A percentile compares a stretch with the other conserved stretches of the same genome.
Evolutionary conservation across 2,113 vertebrate species (phyloP).

Genomic region (Chloropsis cyanopogon): DNA sequence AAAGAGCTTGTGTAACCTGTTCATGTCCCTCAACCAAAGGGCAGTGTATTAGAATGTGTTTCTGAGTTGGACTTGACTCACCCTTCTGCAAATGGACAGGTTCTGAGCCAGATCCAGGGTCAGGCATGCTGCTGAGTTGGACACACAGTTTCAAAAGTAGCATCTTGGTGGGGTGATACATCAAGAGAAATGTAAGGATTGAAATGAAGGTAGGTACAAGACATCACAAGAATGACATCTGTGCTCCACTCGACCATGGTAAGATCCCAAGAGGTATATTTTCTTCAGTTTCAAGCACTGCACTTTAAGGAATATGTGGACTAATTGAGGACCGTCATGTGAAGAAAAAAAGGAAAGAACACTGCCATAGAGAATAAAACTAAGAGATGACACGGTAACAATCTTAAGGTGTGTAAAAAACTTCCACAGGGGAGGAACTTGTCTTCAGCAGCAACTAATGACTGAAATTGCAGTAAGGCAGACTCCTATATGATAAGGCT

Average conservation of each 20-base stretch:
- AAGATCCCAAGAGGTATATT: not conserved
- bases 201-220: not conserved
- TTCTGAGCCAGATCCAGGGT: not conserved
- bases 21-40: not conserved
- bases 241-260: not conserved
- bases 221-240: not conserved
- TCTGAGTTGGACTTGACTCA: not conserved
- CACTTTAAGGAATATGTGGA: not conserved
- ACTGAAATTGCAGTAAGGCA: not conserved
- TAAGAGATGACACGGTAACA: not conserved
- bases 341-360: not conserved
- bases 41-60: not conserved
- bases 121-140: not conserved
- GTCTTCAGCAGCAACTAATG: not conserved
- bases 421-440: not conserved
- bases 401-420: not conserved
- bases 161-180: not conserved
- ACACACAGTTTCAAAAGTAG: not conserved
- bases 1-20: not conserved
- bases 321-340: not conserved
- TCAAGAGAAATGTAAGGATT: not conserved
- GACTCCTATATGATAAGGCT: not conserved
- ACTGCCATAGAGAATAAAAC: not conserved
- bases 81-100: not conserved
- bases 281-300: not conserved